Conservation (phyloP, 2,888 invertebrate species). For the Tipula helvola region DNA sequence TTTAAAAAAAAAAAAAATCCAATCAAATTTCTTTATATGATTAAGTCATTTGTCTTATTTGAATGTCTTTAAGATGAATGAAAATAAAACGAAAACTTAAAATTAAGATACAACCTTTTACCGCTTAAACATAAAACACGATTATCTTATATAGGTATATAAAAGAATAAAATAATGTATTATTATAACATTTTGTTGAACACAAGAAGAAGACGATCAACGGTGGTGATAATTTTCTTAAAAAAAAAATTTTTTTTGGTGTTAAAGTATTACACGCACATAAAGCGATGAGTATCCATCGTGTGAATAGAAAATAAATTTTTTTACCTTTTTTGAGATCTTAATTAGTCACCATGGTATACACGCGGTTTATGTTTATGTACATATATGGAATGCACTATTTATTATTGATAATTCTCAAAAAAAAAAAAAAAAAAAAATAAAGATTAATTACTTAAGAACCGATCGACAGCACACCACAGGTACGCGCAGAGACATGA, state of each 20-base stretch:
- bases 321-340: background rate
- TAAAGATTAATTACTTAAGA: background rate
- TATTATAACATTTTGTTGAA: background rate
- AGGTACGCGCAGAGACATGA: background rate
- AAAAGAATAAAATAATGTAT: background rate
- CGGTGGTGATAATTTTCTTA: background rate
- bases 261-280: background rate
- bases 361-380: background rate
- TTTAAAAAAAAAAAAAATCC: background rate
- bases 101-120: background rate
- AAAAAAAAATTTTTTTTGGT: background rate
- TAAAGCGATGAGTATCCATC: background rate
- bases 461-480: background rate
- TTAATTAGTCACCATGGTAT: background rate
- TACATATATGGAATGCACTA: background rate
- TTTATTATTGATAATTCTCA: background rate
- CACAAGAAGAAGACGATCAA: background rate
- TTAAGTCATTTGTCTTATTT: slow-evolving; percentile 10
- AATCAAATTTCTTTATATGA: background rate
- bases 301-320: background rate
- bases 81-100: background rate
- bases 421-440: background rate
- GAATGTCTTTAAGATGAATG: slow-evolving; percentile 4
- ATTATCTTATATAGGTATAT: background rate
- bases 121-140: slow-evolving; percentile 6